Conservation (phyloP, 37 sponge, comb jelly and placozoan species). For the Halisarca cf. caerulea region DNA sequence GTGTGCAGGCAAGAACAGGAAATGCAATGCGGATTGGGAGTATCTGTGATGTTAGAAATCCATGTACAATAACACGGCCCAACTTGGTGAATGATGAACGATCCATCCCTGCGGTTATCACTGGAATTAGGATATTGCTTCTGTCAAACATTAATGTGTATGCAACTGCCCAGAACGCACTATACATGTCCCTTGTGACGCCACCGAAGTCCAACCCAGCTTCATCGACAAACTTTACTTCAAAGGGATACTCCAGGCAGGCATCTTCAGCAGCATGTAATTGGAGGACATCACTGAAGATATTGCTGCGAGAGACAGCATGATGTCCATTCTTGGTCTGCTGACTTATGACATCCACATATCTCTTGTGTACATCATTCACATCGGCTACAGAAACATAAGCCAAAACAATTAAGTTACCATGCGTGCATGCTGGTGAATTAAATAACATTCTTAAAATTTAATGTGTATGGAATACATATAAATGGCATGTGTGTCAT, state of each 20-base stretch:
- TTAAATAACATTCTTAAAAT: too few species aligned
- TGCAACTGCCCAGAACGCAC: background rate
- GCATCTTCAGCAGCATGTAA: background rate
- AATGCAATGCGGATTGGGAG: too few species aligned
- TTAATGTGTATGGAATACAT: too few species aligned
- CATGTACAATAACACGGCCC: too few species aligned
- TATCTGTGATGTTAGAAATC: too few species aligned
- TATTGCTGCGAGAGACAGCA: background rate
- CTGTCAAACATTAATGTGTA: background rate
- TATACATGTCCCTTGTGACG: background rate
- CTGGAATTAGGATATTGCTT: background rate
- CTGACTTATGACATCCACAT: background rate
- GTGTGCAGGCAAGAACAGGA: too few species aligned
- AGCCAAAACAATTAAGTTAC: too few species aligned
- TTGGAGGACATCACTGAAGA: background rate
- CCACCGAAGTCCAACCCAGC: background rate
- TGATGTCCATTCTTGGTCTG: background rate
- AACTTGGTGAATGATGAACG: too few species aligned
- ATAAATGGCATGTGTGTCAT: too few species aligned
- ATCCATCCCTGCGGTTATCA: too few species aligned
- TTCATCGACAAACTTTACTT: background rate
- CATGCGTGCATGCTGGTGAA: too few species aligned
- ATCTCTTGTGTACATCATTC: background rate
- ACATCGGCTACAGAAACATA: background rate
- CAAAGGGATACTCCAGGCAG: background rate